These are phyloP conservation scores for Aix galericulata DNA, from an alignment of 2,113 vertebrate species.

Conservation along the genomic window DNA sequence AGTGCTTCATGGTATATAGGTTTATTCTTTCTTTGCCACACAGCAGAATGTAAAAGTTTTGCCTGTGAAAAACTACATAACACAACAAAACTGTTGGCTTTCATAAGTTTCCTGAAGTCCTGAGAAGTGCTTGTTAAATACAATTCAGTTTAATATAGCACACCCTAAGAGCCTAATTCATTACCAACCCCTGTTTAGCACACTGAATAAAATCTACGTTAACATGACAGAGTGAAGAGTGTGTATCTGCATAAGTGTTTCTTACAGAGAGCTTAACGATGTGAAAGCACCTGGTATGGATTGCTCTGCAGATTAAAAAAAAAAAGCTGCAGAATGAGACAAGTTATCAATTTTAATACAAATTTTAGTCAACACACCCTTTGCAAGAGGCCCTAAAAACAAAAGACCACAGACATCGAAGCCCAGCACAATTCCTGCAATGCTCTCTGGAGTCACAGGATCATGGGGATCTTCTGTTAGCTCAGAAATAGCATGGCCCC, in stretches of 20 bases:
- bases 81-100: background rate
- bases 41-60: background rate
- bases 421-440: background rate
- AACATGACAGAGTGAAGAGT: fast-evolving
- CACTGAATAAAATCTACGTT: background rate
- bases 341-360: background rate
- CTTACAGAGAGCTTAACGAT: background rate
- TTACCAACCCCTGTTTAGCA: background rate
- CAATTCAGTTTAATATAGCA: background rate
- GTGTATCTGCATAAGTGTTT: background rate
- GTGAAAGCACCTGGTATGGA: background rate
- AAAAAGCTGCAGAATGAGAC: background rate
- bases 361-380: background rate
- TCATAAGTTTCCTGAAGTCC: background rate
- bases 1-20: background rate
- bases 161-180: background rate
- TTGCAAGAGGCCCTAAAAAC: background rate
- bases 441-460: background rate
- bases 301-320: background rate
- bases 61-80: background rate
- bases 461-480: background rate
- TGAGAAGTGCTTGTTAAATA: background rate
- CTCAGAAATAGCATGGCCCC: constrained; percentile 36
- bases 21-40: background rate
- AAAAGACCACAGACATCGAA: background rate